Base-by-base conservation (phyloP, 2,113 vertebrate genomes). In the Camelus dromedarius region DNA sequence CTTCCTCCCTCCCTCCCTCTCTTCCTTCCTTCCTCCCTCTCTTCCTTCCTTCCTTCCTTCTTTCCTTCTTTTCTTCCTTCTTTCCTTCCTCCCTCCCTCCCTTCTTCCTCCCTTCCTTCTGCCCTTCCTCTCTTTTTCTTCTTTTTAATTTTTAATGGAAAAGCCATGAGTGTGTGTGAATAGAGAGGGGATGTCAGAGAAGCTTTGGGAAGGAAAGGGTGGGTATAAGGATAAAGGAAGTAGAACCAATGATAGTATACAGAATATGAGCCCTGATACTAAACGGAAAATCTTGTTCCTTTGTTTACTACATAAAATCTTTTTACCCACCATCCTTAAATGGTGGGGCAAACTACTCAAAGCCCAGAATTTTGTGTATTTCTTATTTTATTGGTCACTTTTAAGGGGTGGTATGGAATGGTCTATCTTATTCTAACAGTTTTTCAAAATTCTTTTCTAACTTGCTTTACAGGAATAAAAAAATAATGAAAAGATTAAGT, bases 391-490 rank as follows among this genome's bases (percentile, higher is more conserved):
- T 9, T 8, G 14, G 12, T 62, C 73, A 22, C 79, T 95, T 86
- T 75, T 9, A 84, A 54, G 18, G 16, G 13, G 2, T 50, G 42
- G 1, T 93, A 30, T 80, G 28, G 50, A 79, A 58, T 62, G 5
- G 30, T 73, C 52, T 81, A 14, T 73, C 46, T 86, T 77, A 35
- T 14, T 38, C 28, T 62, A 64, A 70, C 35, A 92, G 28, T 64
- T 90, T 83, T 85, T 89, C 22, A 96, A 73, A 35, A 30, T 46
- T 89, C 1, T 96, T 89, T 75, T 72, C 73, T 92, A 54, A 88
- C 48, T 96, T 97, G 48, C 18, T 48, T 95, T 93, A 11, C 72
- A 98, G 98, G 67, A 98, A 98, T 76, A 96, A 96, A 80, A 97
- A 66, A n/a, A 38, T 97, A 1, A 56, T 97, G 94, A 96, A 76